Conservation (phyloP, 2,797 vertebrate species). For the Platyrinchus mystaceus region DNA sequence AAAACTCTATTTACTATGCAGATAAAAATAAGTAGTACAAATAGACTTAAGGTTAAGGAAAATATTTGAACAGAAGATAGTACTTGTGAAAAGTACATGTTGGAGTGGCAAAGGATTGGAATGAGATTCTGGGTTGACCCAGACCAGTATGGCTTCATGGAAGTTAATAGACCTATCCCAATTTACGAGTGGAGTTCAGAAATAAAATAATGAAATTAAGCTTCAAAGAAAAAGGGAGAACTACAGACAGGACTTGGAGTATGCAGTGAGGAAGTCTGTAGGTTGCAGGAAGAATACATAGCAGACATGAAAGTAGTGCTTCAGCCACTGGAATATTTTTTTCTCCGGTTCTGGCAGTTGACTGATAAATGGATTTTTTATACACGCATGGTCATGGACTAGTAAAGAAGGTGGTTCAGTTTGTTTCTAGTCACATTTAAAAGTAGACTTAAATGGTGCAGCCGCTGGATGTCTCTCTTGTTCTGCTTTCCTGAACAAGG, state of each 20-base stretch:
- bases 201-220: not conserved
- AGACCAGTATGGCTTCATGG: not conserved
- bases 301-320: not conserved
- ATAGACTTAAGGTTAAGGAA: not conserved
- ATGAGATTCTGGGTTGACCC: not conserved
- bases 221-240: not conserved
- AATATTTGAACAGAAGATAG: not conserved
- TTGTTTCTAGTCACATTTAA: not conserved
- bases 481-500: not conserved
- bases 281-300: not conserved
- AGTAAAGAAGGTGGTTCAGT: rapidly evolving
- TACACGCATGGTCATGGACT: rapidly evolving
- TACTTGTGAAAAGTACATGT: not conserved
- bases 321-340: not conserved
- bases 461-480: conserved; percentile 45
- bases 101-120: not conserved
- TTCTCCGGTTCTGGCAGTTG: not conserved
- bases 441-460: not conserved
- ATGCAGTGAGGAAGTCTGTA: not conserved
- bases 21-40: not conserved
- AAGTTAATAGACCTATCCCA: not conserved
- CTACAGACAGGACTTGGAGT: rapidly evolving
- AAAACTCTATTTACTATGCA: not conserved
- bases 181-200: not conserved
- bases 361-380: not conserved